Conservation (phyloP, 2,888 invertebrate genomes). For the Pachymerium ferrugineum region DNA sequence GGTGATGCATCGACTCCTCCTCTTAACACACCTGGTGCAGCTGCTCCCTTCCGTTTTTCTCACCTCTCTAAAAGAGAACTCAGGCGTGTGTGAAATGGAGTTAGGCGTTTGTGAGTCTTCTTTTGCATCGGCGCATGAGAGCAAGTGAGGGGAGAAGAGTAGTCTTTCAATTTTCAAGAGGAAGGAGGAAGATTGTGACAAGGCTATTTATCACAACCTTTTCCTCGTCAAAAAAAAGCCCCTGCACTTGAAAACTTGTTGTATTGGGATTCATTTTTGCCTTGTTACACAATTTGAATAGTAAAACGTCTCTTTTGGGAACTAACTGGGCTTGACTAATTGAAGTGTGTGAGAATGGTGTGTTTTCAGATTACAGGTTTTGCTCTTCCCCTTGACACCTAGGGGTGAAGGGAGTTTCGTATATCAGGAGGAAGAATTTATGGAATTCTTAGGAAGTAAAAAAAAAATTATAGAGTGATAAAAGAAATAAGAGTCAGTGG, state of each 20-base stretch:
- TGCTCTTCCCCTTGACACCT: background rate
- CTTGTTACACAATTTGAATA: background rate
- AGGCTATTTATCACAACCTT: slow-evolving; percentile 16
- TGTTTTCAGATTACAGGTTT: slow-evolving; percentile 11
- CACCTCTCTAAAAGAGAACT: slow-evolving; percentile 7
- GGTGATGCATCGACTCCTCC: background rate
- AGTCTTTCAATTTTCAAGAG: slow-evolving; percentile 27
- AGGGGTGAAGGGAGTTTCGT: background rate
- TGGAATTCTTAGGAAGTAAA: too few relatives aligned
- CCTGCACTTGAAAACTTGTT: background rate
- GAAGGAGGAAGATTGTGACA: slow-evolving; percentile 27
- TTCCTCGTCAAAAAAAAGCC: background rate
- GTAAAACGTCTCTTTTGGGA: background rate
- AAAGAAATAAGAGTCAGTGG: background rate
- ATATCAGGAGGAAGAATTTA: background rate
- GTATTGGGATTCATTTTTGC: background rate
- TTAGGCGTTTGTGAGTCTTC: slow-evolving; percentile 21
- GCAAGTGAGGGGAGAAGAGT: slow-evolving; percentile 10
- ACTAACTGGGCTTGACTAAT: background rate
- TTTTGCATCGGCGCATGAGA: slow-evolving; percentile 24
- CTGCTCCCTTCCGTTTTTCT: slow-evolving; percentile 8
- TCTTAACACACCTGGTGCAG: background rate
- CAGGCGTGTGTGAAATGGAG: slow-evolving; percentile 1
- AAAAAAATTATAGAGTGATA: too few relatives aligned
- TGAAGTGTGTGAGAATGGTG: slow-evolving; percentile 8